Conservation (phyloP, 2,888 invertebrate species). For the Microctonus brassicae region DNA sequence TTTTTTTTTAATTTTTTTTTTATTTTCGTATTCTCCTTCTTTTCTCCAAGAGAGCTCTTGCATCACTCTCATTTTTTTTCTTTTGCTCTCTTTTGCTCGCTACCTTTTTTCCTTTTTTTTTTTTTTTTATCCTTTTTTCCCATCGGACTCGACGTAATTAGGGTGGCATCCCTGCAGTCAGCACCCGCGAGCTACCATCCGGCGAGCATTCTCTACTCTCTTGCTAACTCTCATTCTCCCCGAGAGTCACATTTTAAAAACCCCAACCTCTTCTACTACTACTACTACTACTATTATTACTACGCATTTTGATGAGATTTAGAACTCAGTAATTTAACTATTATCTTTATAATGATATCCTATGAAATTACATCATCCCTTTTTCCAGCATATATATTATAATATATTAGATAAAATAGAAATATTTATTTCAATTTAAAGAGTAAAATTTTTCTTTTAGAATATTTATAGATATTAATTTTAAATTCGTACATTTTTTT, state of each 20-base stretch:
- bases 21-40: conserved; percentile 27
- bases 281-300: no score
- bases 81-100: conserved; percentile 4
- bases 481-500: no score
- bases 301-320: conserved; percentile 67
- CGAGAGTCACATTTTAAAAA: conserved; percentile 14
- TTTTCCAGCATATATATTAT: conserved; percentile 5
- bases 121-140: conserved; percentile 39
- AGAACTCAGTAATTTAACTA: conserved; percentile 59
- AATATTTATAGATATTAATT: neutral
- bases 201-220: conserved; percentile 42
- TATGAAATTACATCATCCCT: conserved; percentile 43
- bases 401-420: neutral
- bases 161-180: conserved; percentile 68
- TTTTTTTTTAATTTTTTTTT: conserved; percentile 43
- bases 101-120: conserved; percentile 36
- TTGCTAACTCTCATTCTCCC: conserved; percentile 24
- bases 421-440: neutral
- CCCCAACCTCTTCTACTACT: conserved; percentile 28
- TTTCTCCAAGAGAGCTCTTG: conserved; percentile 42
- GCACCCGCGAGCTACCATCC: conserved; percentile 47
- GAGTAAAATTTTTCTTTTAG: neutral
- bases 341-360: conserved; percentile 61
- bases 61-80: conserved; percentile 35
- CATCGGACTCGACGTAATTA: conserved; percentile 68